Evolutionary conservation across 2,113 vertebrate genomes (phyloP).

Genomic region (Fregetta grallaria): DNA sequence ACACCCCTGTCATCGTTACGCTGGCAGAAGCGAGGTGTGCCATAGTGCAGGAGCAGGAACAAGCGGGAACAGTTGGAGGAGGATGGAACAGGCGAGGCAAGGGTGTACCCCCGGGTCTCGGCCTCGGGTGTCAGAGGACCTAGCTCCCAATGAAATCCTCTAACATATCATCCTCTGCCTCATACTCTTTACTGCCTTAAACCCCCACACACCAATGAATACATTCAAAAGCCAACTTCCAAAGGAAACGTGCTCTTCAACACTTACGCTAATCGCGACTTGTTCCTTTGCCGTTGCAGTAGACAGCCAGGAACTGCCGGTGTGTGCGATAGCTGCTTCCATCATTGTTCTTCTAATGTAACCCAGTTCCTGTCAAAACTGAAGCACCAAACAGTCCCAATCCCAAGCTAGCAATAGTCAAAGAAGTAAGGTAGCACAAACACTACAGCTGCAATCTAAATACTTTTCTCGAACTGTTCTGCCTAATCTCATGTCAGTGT

Average conservation of each 20-base stretch:
- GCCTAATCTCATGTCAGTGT: background rate
- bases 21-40: background rate
- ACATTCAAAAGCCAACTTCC: background rate
- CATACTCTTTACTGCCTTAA: background rate
- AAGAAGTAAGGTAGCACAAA: background rate
- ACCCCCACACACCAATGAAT: background rate
- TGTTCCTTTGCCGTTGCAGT: background rate
- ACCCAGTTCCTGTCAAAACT: background rate
- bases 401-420: background rate
- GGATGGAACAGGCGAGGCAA: background rate
- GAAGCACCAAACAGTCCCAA: background rate
- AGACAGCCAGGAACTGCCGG: background rate
- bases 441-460: background rate
- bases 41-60: background rate
- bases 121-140: background rate
- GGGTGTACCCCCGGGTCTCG: background rate
- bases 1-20: rapidly evolving
- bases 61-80: rapidly evolving
- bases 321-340: background rate
- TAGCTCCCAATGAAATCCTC: background rate
- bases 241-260: background rate
- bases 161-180: background rate
- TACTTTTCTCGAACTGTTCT: background rate
- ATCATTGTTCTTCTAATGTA: background rate
- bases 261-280: background rate